Evolutionary conservation across 2,113 vertebrate genomes (phyloP).

Genomic region (Oryctolagus cuniculus): DNA sequence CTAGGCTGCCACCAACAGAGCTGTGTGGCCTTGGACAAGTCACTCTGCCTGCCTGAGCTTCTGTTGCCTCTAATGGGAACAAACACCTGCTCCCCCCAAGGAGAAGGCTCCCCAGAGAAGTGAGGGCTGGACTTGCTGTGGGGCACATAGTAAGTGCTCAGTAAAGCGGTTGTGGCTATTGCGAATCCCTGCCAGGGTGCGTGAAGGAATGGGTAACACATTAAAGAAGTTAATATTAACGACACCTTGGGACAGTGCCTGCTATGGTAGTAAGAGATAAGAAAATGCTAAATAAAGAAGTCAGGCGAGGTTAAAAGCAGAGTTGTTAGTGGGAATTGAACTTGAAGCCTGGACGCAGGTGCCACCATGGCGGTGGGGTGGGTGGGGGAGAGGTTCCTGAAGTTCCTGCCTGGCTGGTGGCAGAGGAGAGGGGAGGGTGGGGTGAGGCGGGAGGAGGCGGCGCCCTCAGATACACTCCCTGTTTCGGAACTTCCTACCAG

Average conservation of each 20-base stretch:
- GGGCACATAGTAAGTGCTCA: background rate
- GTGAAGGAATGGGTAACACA: background rate
- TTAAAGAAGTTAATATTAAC: background rate
- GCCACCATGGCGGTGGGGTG: no score
- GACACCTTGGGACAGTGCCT: background rate
- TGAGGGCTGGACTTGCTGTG: no score
- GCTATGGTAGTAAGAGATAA: background rate
- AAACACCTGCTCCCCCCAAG: no score
- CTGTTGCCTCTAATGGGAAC: background rate
- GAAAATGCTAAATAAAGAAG: background rate
- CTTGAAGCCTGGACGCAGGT: background rate
- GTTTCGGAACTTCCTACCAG: background rate
- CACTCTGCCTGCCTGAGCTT: background rate
- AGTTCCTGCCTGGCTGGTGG: background rate
- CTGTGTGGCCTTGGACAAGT: background rate
- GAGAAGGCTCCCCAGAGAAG: background rate
- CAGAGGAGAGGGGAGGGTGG: background rate
- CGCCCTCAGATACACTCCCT: background rate
- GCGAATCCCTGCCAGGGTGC: background rate
- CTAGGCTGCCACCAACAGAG: background rate
- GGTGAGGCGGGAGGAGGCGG: background rate
- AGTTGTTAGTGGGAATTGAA: background rate
- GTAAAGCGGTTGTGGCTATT: accelerated
- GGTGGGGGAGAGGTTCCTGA: background rate
- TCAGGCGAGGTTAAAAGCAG: background rate